These are phyloP conservation scores for Chionis minor DNA, from an alignment of 2,113 vertebrate genomes.

Conservation along the genomic window DNA sequence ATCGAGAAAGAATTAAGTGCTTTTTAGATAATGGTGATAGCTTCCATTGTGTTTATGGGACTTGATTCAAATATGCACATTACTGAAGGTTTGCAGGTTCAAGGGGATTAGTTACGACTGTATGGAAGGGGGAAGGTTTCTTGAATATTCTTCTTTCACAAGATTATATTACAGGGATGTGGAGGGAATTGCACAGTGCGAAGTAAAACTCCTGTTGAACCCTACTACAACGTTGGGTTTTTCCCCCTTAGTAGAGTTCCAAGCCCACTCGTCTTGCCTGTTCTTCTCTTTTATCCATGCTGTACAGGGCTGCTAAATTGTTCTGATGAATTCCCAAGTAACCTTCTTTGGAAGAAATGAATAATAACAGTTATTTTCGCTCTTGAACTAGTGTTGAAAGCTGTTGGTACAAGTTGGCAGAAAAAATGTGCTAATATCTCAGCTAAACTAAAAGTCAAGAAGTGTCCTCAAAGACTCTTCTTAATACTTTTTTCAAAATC, in stretches of 20 bases:
- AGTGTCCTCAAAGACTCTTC: not conserved
- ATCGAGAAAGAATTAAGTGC: not conserved
- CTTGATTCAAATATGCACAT: not conserved
- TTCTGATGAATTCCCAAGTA: slow-evolving; percentile 6
- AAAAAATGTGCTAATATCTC: not conserved
- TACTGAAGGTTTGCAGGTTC: not conserved
- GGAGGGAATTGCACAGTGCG: not conserved
- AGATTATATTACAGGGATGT: not conserved
- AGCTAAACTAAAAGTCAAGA: not conserved
- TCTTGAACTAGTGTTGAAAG: not conserved
- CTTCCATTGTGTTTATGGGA: not conserved
- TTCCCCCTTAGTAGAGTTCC: not conserved
- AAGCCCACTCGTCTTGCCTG: not conserved
- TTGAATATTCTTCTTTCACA: not conserved
- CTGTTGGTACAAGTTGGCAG: not conserved
- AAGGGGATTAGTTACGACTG: not conserved
- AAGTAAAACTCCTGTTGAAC: not conserved
- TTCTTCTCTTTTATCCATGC: not conserved
- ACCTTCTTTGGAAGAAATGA: not conserved
- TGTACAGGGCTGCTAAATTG: not conserved
- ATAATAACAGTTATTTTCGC: not conserved
- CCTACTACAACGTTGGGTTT: not conserved
- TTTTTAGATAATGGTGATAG: not conserved
- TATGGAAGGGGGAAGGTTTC: not conserved
- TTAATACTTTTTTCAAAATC: not conserved